A percentile compares a stretch with the other conserved stretches of the same genome.
These are phyloP conservation scores for Cryptocephalus moraei DNA, from an alignment of 2,888 invertebrate species.

Conservation along the genomic window DNA sequence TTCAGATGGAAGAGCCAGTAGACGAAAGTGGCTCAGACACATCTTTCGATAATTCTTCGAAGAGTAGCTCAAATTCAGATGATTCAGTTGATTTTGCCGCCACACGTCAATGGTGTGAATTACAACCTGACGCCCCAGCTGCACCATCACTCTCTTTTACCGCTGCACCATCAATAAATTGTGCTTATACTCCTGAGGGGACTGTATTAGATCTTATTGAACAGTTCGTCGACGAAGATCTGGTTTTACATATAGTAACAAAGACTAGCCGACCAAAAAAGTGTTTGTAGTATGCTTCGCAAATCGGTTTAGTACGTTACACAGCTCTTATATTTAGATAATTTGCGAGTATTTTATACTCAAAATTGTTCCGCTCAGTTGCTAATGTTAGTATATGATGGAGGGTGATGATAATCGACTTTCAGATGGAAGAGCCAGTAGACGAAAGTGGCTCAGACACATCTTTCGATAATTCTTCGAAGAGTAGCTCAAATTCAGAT, in stretches of 20 bases:
- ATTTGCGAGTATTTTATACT: no score
- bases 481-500: slow-evolving; percentile 2
- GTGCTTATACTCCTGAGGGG: neutral
- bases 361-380: no score
- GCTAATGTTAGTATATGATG: neutral
- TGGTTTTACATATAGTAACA: neutral
- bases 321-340: no score
- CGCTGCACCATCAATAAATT: neutral
- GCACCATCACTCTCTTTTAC: neutral
- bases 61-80: neutral
- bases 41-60: neutral
- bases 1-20: neutral
- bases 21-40: neutral
- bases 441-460: neutral
- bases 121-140: neutral
- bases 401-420: neutral
- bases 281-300: no score
- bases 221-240: slow-evolving; percentile 1
- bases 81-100: neutral
- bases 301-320: no score
- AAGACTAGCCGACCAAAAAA: slow-evolving; percentile 1
- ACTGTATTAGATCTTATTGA: neutral
- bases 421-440: neutral
- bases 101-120: slow-evolving; percentile 1
- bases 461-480: neutral